These are phyloP conservation scores for Nephrotoma appendiculata DNA, from an alignment of 2,888 invertebrate genomes.

Conservation along the genomic window DNA sequence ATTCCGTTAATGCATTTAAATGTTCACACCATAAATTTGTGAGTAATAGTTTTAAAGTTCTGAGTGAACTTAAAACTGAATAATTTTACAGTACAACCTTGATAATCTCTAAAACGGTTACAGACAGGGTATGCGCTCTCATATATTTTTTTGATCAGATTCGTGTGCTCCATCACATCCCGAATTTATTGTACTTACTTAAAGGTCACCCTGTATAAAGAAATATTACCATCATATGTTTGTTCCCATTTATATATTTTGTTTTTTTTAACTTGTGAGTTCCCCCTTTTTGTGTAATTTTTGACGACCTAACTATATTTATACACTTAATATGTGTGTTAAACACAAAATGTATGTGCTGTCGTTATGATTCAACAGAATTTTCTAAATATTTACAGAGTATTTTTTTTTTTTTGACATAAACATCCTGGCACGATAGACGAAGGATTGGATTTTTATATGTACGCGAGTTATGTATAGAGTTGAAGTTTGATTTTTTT, in stretches of 20 bases:
- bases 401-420: background rate
- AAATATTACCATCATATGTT: background rate
- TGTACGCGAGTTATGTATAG: background rate
- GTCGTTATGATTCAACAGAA: background rate
- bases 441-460: background rate
- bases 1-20: too few species aligned
- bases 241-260: background rate
- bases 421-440: background rate
- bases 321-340: background rate
- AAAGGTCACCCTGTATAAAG: too few species aligned
- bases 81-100: too few species aligned
- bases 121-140: too few species aligned
- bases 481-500: background rate
- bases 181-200: too few species aligned
- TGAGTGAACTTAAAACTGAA: too few species aligned
- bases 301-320: background rate
- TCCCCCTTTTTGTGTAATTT: background rate
- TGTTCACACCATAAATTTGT: too few species aligned
- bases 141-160: too few species aligned
- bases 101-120: too few species aligned
- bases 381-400: background rate
- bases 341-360: background rate
- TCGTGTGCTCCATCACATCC: too few species aligned
- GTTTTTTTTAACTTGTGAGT: background rate
- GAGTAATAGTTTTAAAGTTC: too few species aligned